Evolutionary conservation across 2,797 vertebrate genomes (phyloP).

Genomic region (Eulemur mongoz): DNA sequence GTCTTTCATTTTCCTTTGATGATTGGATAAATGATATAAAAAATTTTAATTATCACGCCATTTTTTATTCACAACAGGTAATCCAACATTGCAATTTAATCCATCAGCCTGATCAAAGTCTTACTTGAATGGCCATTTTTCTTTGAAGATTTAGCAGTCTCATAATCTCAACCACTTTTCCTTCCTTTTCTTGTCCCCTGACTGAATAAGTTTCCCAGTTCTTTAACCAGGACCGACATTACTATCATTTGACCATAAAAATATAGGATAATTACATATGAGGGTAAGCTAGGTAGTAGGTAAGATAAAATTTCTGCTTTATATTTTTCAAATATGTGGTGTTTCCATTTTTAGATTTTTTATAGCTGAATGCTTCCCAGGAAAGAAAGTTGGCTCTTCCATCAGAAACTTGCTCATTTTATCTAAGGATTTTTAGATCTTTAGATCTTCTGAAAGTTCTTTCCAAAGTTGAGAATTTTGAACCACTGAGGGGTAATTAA

Average conservation of each 20-base stretch:
- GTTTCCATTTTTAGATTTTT: constrained; percentile 40
- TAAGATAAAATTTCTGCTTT: constrained; percentile 51
- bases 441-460: constrained; percentile 48
- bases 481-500: constrained; percentile 49
- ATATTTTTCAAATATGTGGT: not conserved
- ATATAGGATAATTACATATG: not conserved
- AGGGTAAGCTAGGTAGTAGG: not conserved
- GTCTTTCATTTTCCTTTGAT: not conserved
- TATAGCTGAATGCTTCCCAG: constrained; percentile 22
- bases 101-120: not conserved
- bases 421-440: constrained; percentile 46
- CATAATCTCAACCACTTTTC: not conserved
- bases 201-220: not conserved
- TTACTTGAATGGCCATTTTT: not conserved
- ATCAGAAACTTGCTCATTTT: constrained; percentile 52
- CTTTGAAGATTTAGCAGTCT: not conserved
- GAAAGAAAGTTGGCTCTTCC: constrained; percentile 54
- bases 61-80: not conserved
- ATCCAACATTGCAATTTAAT: not conserved
- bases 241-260: constrained; percentile 18
- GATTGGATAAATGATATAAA: not conserved
- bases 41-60: constrained; percentile 39
- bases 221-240: not conserved
- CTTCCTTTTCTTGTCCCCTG: not conserved
- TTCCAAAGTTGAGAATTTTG: constrained; percentile 43